Evolutionary conservation across 2,113 vertebrate species (phyloP).

Genomic region (Ranitomeya imitator): DNA sequence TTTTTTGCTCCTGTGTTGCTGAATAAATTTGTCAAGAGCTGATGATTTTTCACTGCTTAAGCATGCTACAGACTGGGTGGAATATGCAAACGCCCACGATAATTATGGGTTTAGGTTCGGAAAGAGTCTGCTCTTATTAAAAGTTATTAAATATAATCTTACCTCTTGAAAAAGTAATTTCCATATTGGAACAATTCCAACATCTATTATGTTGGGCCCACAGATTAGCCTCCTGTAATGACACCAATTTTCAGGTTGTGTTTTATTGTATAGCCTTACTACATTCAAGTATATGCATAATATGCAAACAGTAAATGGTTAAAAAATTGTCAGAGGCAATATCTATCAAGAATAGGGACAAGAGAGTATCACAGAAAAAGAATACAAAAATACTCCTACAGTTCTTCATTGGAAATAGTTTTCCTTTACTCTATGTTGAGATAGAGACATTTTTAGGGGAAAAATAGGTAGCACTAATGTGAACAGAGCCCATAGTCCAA

Average conservation of each 20-base stretch:
- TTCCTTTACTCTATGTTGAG: neutral
- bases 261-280: neutral
- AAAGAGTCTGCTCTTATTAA: neutral
- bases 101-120: neutral
- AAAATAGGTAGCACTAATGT: too few species aligned
- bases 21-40: neutral
- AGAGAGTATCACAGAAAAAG: too few species aligned
- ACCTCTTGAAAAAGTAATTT: slow-evolving; percentile 75
- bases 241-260: neutral
- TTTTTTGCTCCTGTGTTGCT: too few species aligned
- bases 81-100: neutral
- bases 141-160: slow-evolving; percentile 6
- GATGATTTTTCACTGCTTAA: neutral
- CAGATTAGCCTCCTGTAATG: slow-evolving; percentile 69
- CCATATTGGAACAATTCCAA: slow-evolving; percentile 73
- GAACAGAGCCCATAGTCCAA: too few species aligned
- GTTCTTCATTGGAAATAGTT: too few species aligned
- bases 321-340: neutral
- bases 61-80: neutral
- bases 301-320: neutral
- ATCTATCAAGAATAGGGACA: too few species aligned
- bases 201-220: slow-evolving; percentile 71
- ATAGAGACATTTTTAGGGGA: too few species aligned
- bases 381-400: too few species aligned
- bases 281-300: neutral